Base-by-base conservation (phyloP, 1,140 invertebrate genomes). In the Neuroterus valhalla region DNA sequence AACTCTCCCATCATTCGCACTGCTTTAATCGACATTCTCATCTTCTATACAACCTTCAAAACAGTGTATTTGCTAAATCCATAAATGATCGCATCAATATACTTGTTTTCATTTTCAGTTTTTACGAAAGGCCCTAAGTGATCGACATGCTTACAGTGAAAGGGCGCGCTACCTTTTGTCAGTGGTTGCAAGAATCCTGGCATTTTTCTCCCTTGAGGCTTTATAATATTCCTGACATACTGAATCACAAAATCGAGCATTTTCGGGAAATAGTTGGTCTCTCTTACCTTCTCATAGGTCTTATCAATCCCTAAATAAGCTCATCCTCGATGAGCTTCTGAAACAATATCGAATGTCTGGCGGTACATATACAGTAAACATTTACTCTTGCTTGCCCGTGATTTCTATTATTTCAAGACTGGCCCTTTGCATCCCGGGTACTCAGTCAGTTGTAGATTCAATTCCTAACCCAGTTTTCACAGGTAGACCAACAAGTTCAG, bases 111-210 rank as follows among this genome's bases (percentile, higher is more conserved):
- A 6, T 11, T 50, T 19, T 72, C 44, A 3, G 75, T 77, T 2
- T 14, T 70, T 42, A 48, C 2, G 0, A 77, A 66, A 14, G 75
- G 75, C n/a, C 71, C 75, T n/a, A 77, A 48, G 52, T 77, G 75
- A 43, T 77, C 71, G 19, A 77, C 8, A 45, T 45, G 43, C 2
- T 14, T 4, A 4, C 26, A 26, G 2, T 26, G 26, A 4, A 26
- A 26, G 4, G 26, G 26, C 4, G 26, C 26, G 4, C 26, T 26
- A 26, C n/a, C n/a, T n/a, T n/a, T n/a, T n/a, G n/a, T n/a, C n/a
- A n/a, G n/a, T n/a, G n/a, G n/a, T n/a, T n/a, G n/a, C n/a, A n/a
- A n/a, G n/a, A n/a, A n/a, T n/a, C n/a, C n/a, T n/a, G n/a, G n/a
- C n/a, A n/a, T n/a, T n/a, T n/a, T n/a, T n/a, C n/a, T n/a, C n/a